Evolutionary conservation across 2,797 vertebrate genomes (phyloP).

Genomic region (Pristis pectinata): DNA sequence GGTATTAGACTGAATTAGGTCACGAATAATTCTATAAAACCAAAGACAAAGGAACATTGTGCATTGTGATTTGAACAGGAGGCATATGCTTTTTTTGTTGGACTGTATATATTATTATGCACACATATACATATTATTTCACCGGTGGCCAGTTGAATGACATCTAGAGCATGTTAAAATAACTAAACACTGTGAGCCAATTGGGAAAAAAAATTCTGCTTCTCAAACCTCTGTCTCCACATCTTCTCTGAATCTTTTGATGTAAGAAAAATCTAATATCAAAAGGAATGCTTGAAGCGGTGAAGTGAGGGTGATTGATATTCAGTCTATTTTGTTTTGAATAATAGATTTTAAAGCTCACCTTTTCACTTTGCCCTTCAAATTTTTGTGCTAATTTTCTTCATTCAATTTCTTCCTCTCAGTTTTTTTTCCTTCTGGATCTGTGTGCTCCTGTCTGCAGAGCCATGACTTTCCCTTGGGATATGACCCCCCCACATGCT

Average conservation of each 20-base stretch:
- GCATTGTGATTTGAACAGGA: background rate
- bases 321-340: background rate
- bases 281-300: conserved; percentile 8
- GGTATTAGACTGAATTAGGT: background rate
- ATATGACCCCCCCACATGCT: no score
- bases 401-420: background rate
- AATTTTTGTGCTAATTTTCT: background rate
- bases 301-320: background rate
- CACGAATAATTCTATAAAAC: background rate
- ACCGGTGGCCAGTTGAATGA: background rate
- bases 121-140: background rate
- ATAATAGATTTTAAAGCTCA: background rate
- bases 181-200: background rate
- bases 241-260: background rate
- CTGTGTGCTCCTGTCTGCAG: background rate
- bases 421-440: no score
- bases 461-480: background rate
- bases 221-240: background rate
- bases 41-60: background rate
- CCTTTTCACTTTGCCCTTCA: conserved; percentile 4
- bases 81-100: background rate
- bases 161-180: conserved; percentile 11
- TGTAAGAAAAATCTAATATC: background rate
- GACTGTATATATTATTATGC: background rate
- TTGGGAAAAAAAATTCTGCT: background rate